Conservation (phyloP, 1,140 invertebrate genomes). For the Pomacea maculata region DNA sequence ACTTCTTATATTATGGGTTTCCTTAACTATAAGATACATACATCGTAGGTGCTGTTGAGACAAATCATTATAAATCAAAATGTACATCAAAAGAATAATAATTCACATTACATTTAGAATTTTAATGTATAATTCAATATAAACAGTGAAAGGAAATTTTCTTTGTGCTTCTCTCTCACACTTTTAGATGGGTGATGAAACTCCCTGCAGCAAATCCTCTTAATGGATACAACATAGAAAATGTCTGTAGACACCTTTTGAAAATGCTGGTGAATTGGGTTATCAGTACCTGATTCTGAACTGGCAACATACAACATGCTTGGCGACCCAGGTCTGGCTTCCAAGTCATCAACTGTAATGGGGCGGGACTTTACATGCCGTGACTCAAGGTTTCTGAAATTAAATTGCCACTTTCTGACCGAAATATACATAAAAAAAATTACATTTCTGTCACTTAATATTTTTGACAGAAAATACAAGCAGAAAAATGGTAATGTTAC, state of each 20-base stretch:
- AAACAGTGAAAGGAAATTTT: neutral
- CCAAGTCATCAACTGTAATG: constrained; percentile 54
- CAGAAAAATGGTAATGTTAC: neutral
- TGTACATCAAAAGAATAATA: too few species aligned
- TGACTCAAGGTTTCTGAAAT: neutral
- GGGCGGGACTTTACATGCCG: constrained; percentile 32
- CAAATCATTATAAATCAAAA: too few species aligned
- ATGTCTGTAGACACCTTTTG: neutral
- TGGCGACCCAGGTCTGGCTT: constrained; percentile 60
- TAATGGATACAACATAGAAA: neutral
- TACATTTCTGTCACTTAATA: neutral
- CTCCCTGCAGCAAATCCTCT: neutral
- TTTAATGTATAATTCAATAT: too few species aligned
- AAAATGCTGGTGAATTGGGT: neutral
- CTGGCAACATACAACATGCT: constrained; percentile 56
- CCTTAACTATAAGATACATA: too few species aligned
- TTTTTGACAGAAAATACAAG: neutral
- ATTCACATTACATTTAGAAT: too few species aligned
- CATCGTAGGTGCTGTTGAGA: too few species aligned
- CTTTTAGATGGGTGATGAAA: constrained; percentile 15
- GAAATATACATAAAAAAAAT: neutral
- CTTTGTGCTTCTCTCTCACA: constrained; percentile 7
- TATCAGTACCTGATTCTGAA: constrained; percentile 42
- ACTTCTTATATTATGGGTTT: too few species aligned
- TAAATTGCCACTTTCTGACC: neutral